Evolutionary conservation across 2,113 vertebrate species (phyloP).

Genomic region (Plecturocebus donacophilus): DNA sequence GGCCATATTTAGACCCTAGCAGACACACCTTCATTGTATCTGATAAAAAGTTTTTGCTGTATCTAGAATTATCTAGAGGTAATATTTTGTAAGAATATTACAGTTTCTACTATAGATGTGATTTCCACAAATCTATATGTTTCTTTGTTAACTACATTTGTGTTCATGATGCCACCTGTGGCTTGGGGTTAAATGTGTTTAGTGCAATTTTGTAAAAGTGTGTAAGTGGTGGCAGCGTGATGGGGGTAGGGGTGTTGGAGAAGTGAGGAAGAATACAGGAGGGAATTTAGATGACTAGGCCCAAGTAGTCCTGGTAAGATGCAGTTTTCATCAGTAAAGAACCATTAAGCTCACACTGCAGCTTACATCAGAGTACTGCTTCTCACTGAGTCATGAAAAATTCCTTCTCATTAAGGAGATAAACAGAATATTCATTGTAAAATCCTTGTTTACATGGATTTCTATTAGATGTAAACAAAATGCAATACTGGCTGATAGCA

Average conservation of each 20-base stretch:
- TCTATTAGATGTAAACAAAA: neutral
- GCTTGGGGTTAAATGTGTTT: neutral
- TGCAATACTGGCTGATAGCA: neutral
- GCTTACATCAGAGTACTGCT: neutral
- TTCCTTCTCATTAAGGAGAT: neutral
- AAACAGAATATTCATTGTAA: neutral
- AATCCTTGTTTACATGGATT: neutral
- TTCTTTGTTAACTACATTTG: neutral
- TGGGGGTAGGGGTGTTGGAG: neutral
- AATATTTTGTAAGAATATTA: neutral
- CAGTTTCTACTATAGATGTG: neutral
- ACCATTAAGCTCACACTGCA: neutral
- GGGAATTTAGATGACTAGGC: neutral
- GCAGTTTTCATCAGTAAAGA: neutral
- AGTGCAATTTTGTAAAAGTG: neutral
- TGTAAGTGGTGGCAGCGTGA: neutral
- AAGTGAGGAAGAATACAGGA: neutral
- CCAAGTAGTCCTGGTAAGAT: neutral
- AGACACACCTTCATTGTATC: neutral
- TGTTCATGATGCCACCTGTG: neutral
- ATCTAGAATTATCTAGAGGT: neutral
- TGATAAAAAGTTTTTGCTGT: neutral
- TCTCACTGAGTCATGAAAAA: neutral
- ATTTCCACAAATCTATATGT: neutral
- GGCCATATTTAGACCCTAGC: neutral